Base-by-base conservation (phyloP, 92 coral and sea anemone genomes). In the Epizoanthus rinbou region DNA sequence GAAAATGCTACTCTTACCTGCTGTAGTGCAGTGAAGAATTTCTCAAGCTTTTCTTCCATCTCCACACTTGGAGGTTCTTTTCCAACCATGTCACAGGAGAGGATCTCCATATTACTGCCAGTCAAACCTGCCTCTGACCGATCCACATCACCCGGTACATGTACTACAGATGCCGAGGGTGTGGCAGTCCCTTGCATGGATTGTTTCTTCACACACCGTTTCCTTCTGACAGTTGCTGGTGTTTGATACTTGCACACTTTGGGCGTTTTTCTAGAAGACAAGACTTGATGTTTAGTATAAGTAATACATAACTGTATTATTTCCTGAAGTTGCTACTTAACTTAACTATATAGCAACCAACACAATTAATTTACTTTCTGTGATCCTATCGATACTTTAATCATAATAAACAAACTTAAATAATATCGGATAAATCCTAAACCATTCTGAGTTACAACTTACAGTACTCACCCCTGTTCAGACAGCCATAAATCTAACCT, bases 391-490 rank as follows among this genome's bases (percentile, higher is more conserved):
- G 4, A 41, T 41, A 8, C 47, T n/a, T n/a, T 41, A 8, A 41
- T 8, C 31, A 28, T 28, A 41, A 41, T 41, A 41, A 41, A 41
- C 47, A 41, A 41, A 39, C 31, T 28, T 28, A 28, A 28, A 21
- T 9, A 14, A 63, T 13, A 6, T 31, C 35, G 68, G 8, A 31
- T 63, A 3, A 11, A 8, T 4, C 3, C 22, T 31, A 11, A 54
- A 39, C 28, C 13, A 59, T 45, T 17, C n/a, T 57, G 17, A 58
- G 3, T n/a, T 22, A 8, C 6, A 22, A 67, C 90, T 81, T 70
- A 91, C 97, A 37, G 43, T 37, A 67, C 90, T 85, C 64, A 91
- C 97, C 94, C 84, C 76, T 93, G 90, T 71, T 93, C 97, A 57
- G 84, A 74, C 79, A 85, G 64, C 97, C 97, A 93, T 22, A 91